These are phyloP conservation scores for Dromius quadrimaculatus DNA, from an alignment of 2,888 invertebrate species.

Conservation along the genomic window DNA sequence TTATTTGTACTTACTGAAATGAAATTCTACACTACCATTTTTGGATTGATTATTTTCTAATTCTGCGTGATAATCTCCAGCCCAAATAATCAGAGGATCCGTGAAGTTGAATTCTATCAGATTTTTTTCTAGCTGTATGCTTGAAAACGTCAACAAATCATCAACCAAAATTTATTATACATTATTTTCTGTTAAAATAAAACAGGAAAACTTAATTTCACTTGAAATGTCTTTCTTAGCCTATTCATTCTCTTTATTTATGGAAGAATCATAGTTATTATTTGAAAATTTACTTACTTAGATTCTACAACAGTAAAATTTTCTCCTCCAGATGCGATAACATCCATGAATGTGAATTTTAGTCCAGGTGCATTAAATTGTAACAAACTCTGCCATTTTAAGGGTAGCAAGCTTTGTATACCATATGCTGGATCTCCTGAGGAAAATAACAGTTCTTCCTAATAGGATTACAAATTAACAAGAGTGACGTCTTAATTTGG, in stretches of 20 bases:
- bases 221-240: background rate
- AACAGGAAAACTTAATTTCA: background rate
- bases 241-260: constrained; percentile 9
- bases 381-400: constrained; percentile 7
- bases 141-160: background rate
- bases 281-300: background rate
- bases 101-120: background rate
- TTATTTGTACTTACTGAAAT: too few species aligned
- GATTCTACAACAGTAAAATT: background rate
- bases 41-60: too few species aligned
- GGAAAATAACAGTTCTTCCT: too few species aligned
- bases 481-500: too few species aligned
- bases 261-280: background rate
- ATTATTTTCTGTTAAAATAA: background rate
- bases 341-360: background rate
- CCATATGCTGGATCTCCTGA: too few species aligned
- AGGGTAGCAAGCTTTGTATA: too few species aligned
- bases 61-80: background rate
- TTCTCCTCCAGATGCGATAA: background rate
- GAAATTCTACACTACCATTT: too few species aligned
- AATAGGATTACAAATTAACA: too few species aligned
- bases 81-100: background rate
- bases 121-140: background rate
- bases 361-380: background rate
- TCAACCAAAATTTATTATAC: background rate